These are phyloP conservation scores for Irena cyanogastra DNA, from an alignment of 2,113 vertebrate species.

Conservation along the genomic window DNA sequence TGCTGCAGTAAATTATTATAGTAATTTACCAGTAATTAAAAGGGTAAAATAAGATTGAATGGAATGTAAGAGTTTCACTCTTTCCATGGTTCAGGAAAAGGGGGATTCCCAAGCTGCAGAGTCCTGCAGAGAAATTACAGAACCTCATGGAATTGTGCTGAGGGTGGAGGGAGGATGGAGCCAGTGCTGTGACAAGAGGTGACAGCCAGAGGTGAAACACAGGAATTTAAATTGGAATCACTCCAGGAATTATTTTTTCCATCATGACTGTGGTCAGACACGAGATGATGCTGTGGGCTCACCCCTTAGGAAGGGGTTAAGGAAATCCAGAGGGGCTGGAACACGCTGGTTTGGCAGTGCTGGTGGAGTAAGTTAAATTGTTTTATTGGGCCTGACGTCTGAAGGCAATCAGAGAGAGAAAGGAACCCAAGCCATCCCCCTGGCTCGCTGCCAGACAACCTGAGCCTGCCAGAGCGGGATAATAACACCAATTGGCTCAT, in stretches of 20 bases:
- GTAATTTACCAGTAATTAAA: background rate
- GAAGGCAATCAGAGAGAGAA: background rate
- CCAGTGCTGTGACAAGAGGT: background rate
- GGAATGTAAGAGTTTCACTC: background rate
- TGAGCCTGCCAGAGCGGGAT: background rate
- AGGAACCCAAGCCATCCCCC: background rate
- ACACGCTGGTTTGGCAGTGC: background rate
- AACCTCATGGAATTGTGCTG: background rate
- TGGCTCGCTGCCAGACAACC: background rate
- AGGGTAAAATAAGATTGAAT: background rate
- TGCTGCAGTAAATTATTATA: background rate
- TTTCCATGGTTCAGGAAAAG: background rate
- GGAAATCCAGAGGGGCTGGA: background rate
- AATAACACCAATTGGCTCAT: slow-evolving; percentile 21
- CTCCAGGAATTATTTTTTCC: background rate
- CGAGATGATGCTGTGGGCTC: background rate
- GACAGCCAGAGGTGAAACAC: background rate
- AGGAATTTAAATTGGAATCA: background rate
- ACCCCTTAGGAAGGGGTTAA: accelerated
- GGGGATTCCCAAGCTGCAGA: background rate
- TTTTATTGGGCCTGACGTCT: background rate
- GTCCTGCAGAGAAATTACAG: background rate
- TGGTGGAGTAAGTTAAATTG: background rate
- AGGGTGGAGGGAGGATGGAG: background rate
- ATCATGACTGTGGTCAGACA: accelerated